Conservation (phyloP, 2,888 invertebrate genomes). For the Unio pictorum region DNA sequence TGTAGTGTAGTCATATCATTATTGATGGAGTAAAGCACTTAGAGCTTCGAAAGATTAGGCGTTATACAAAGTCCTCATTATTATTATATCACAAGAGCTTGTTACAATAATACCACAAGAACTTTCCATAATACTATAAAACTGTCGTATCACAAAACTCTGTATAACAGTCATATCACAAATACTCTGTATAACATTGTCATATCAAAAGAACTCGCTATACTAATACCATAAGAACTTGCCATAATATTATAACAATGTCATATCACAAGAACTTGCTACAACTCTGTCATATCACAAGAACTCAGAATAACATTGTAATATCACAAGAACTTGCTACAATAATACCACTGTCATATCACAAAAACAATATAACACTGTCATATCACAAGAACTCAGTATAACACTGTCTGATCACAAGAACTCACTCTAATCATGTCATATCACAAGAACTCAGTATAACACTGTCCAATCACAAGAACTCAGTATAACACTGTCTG, state of each 20-base stretch:
- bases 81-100: too few species aligned
- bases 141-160: too few species aligned
- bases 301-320: not conserved
- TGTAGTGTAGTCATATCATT: too few species aligned
- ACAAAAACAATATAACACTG: not conserved
- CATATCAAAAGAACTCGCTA: not conserved
- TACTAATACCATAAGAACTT: too few species aligned
- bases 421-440: not conserved
- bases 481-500: too few species aligned
- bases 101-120: too few species aligned
- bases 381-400: not conserved
- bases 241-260: not conserved
- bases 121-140: too few species aligned
- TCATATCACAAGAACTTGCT: conserved; percentile 5
- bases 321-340: not conserved
- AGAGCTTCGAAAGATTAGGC: too few species aligned
- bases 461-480: not conserved
- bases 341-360: not conserved
- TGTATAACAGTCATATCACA: too few species aligned
- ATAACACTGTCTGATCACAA: not conserved
- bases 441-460: not conserved
- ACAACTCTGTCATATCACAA: conserved; percentile 3
- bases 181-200: too few species aligned
- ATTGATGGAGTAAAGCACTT: too few species aligned
- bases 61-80: too few species aligned